phyloP scores from a whole-genome alignment of 1,140 invertebrate species.

The Plodia interpunctella region DNA sequence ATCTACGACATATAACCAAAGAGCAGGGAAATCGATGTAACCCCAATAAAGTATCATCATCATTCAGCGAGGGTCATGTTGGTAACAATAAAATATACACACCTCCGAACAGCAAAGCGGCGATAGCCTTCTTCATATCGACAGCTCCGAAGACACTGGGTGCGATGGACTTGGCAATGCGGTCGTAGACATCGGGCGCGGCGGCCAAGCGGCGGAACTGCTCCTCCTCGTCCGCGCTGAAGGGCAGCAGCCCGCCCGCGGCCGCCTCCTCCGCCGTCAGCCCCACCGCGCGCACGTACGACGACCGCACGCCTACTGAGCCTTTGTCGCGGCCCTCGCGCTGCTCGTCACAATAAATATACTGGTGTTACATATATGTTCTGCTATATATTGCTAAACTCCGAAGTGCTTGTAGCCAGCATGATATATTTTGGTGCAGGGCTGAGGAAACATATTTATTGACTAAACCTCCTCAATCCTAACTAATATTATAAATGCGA shows the following conservation, averaged over 20 bases:
- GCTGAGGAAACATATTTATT: too few species aligned
- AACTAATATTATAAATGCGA: too few species aligned
- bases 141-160: conserved; percentile 97
- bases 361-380: too few species aligned
- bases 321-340: conserved; percentile 88
- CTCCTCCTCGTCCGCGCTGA: conserved; percentile 93
- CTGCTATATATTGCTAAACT: too few species aligned
- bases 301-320: conserved; percentile 93
- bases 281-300: conserved; percentile 96
- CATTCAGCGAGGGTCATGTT: neutral
- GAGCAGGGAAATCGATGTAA: too few species aligned
- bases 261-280: conserved; percentile 92
- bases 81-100: neutral
- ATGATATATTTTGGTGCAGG: too few species aligned
- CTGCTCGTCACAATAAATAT: too few species aligned
- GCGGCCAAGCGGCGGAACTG: conserved; percentile 91
- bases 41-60: too few species aligned
- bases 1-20: too few species aligned
- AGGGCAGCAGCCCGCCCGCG: conserved; percentile 80
- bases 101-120: conserved; percentile 94
- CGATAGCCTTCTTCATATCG: conserved; percentile 99
- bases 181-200: conserved; percentile 92
- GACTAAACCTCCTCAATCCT: too few species aligned
- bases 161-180: conserved; percentile 93
- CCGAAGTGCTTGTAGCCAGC: too few species aligned